Evolutionary conservation across 2,113 vertebrate genomes (phyloP).

Genomic region (Paratilapia polleni): DNA sequence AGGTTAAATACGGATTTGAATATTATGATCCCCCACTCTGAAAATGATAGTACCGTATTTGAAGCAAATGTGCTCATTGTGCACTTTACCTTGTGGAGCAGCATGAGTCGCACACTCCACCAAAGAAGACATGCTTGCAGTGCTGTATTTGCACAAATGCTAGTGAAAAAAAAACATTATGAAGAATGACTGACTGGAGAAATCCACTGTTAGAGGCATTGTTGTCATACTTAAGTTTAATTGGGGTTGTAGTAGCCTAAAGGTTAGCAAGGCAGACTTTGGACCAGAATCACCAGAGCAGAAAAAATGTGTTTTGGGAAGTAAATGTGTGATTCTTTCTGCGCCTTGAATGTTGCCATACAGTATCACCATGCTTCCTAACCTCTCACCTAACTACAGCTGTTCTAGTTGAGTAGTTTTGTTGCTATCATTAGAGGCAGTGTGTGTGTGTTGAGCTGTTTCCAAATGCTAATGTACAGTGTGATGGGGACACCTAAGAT

Average conservation of each 20-base stretch:
- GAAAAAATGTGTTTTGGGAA: conserved; percentile 17
- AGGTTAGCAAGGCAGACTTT: conserved; percentile 40
- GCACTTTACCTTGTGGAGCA: conserved; percentile 70
- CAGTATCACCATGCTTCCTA: conserved; percentile 20
- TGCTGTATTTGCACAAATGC: conserved; percentile 54
- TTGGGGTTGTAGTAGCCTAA: conserved; percentile 36
- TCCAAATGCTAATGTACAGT: not conserved
- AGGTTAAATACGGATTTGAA: conserved; percentile 85
- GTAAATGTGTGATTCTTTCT: conserved; percentile 26
- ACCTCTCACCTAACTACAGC: conserved; percentile 12
- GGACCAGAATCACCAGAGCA: conserved; percentile 21
- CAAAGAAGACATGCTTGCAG: conserved; percentile 61
- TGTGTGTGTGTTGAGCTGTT: not conserved
- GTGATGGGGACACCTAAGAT: not conserved
- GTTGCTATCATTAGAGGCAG: not conserved
- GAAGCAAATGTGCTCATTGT: conserved; percentile 77
- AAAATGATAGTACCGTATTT: conserved; percentile 76
- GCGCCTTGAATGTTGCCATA: conserved; percentile 33
- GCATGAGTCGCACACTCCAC: conserved; percentile 54
- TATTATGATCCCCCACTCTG: conserved; percentile 80
- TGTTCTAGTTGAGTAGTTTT: not conserved
- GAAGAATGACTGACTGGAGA: conserved; percentile 38
- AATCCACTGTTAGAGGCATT: conserved; percentile 23
- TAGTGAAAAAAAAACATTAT: conserved; percentile 39
- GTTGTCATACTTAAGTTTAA: conserved; percentile 51